Conservation (phyloP, 2,888 invertebrate species). For the Ectropis crepuscularia region DNA sequence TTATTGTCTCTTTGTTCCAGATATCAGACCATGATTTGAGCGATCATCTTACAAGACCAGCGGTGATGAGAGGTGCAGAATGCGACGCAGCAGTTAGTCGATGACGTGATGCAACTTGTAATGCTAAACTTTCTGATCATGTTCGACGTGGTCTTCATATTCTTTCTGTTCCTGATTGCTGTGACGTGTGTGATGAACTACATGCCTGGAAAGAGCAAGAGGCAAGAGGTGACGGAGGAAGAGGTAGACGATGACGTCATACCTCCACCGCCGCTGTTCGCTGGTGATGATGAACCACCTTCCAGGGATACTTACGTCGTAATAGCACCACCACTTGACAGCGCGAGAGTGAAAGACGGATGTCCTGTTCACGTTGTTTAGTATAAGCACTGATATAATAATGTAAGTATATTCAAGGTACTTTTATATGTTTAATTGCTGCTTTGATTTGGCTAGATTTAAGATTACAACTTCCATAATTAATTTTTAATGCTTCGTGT, state of each 20-base stretch:
- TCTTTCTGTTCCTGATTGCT: slow-evolving; percentile 93
- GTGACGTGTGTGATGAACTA: slow-evolving; percentile 93
- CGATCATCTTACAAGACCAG: slow-evolving; percentile 1
- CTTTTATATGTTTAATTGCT: background rate
- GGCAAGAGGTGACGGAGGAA: slow-evolving; percentile 79
- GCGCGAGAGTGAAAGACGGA: slow-evolving; percentile 69
- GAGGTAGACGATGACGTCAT: slow-evolving; percentile 80
- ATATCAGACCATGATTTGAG: slow-evolving; percentile 32
- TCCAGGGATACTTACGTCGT: slow-evolving; percentile 79
- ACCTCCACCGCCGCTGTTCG: slow-evolving; percentile 79
- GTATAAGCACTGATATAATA: slow-evolving; percentile 73
- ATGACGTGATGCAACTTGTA: slow-evolving; percentile 91
- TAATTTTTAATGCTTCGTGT: too few relatives aligned
- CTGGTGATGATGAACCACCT: slow-evolving; percentile 63
- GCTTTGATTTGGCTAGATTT: background rate
- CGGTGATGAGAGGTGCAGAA: slow-evolving; percentile 60
- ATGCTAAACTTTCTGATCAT: slow-evolving; percentile 94
- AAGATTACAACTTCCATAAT: too few relatives aligned
- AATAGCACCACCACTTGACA: slow-evolving; percentile 75
- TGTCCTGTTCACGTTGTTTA: slow-evolving; percentile 82
- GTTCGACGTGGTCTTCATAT: slow-evolving; percentile 95
- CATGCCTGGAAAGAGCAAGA: slow-evolving; percentile 86
- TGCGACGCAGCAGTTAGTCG: slow-evolving; percentile 63
- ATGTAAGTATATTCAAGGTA: slow-evolving; percentile 58
- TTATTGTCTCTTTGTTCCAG: slow-evolving; percentile 46